Evolutionary conservation across 1,140 invertebrate genomes (phyloP).

Genomic region (Hyposmocoma kahamanoa): DNA sequence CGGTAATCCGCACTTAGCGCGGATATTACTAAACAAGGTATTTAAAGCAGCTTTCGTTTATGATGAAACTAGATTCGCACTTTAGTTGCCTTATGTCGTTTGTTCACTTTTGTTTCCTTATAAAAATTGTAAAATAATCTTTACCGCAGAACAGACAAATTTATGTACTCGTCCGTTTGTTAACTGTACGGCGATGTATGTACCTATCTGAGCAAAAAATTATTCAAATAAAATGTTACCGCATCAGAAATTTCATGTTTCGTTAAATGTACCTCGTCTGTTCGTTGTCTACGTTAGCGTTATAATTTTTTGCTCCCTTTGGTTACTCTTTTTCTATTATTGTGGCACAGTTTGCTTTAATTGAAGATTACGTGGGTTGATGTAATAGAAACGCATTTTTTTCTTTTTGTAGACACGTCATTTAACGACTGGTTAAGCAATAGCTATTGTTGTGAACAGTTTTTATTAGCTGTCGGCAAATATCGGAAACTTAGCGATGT

Average conservation of each 20-base stretch:
- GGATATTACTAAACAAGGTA: no score
- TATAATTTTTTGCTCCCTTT: constrained; percentile 4
- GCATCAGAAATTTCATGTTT: background rate
- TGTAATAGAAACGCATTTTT: constrained; percentile 34
- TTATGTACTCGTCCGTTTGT: no score
- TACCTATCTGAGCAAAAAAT: background rate
- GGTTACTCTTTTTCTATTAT: constrained; percentile 31
- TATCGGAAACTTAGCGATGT: background rate
- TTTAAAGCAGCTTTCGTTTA: no score
- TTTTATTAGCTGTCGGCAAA: background rate
- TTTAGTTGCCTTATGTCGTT: no score
- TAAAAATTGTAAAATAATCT: background rate
- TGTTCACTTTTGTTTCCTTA: no score
- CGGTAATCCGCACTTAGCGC: no score
- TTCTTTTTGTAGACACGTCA: constrained; percentile 12
- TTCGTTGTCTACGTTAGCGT: background rate
- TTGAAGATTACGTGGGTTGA: constrained; percentile 45
- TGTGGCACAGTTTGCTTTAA: constrained; percentile 48
- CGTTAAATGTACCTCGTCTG: background rate
- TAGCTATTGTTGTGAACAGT: background rate
- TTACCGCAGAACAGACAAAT: background rate
- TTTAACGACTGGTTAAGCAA: background rate
- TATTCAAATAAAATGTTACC: background rate
- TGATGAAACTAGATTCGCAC: no score
- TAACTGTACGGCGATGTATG: background rate